Evolutionary conservation across 1,140 invertebrate genomes (phyloP), one percentile per base, ranked within the genome.

Genomic region (Phthorimaea operculella): DNA sequence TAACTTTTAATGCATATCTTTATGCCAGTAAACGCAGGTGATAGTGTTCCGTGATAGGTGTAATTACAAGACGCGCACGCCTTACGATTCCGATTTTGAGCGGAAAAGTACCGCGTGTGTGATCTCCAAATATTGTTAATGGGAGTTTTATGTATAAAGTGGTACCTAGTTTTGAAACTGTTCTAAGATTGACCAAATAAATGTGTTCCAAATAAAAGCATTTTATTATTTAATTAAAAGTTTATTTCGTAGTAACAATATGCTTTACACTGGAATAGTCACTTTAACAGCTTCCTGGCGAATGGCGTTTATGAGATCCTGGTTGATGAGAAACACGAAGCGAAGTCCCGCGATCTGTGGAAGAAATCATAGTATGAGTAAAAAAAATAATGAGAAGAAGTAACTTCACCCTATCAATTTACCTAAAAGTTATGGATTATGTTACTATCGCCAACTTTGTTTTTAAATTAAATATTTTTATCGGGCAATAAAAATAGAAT

Each of bases 291-390:
- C 90, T 84, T 96, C 94, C 76, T 93, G 91, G 50, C 93, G 87
- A 63, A 96, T 94, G 17, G 91, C 91, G 72, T 90, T 94, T 59
- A 97, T 95, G 15, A 97, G 85, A 65, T 98, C 96, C 81, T 96
- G 93, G 83, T 98, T 98, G 52, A 98, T 92, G 44, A 96, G 89
- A 79, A 98, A 98, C 62, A 96, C 94, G 83, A 98, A 97, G 59
- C 94, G 90, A 21, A 98, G 86, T 58, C 94, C 93, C 17, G 94
- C 91, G 68, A 98, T 94, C 92, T 94, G 86, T 65, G 87, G 88
- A 69, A 28, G 2, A 28, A 28, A 28, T 28, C 6, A 28, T 28
- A 28, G 2, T 28, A 4, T 54, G 62, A 70, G 58, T 64, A 70
- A 42, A 62, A 54, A 52, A 44, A 58, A 50, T 54, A 56, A 28